A percentile compares a stretch with the other conserved stretches of the same genome.
phyloP scores from a whole-genome alignment of 2,113 vertebrate genomes.

The Epinephelus moara region DNA sequence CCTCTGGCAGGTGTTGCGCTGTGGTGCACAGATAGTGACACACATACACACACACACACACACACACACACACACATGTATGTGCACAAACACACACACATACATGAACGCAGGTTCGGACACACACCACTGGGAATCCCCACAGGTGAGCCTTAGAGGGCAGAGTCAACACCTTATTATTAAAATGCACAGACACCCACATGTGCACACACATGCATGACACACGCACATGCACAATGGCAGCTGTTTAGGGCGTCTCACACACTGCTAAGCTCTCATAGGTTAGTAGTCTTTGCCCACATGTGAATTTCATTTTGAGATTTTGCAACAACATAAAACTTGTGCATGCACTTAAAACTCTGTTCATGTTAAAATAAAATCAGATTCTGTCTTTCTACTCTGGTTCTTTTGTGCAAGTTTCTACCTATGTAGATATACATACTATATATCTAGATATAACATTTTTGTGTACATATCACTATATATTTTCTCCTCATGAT shows the following conservation, averaged over 20 bases:
- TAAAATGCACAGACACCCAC: constrained; percentile 76
- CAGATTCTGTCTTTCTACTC: not conserved
- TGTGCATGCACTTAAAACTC: not conserved
- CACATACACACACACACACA: constrained; percentile 49
- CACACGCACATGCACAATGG: constrained; percentile 42
- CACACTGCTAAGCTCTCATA: constrained; percentile 32
- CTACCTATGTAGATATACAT: not conserved
- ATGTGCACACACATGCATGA: constrained; percentile 40
- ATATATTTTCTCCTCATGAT: not conserved
- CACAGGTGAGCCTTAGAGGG: constrained; percentile 76
- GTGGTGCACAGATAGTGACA: constrained; percentile 76
- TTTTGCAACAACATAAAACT: not conserved
- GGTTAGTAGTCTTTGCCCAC: not conserved
- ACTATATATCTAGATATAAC: not conserved
- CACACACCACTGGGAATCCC: constrained; percentile 71
- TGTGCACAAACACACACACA: constrained; percentile 33
- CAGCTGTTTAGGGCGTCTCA: constrained; percentile 71
- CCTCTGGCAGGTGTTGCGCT: constrained; percentile 88
- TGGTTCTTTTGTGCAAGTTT: not conserved
- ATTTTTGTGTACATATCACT: not conserved
- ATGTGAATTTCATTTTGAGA: not conserved
- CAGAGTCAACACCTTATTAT: constrained; percentile 81
- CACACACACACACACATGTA: constrained; percentile 15
- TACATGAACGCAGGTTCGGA: constrained; percentile 43
- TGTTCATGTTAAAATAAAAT: not conserved